These are phyloP conservation scores for Napeogenes inachia DNA, from an alignment of 2,888 invertebrate species.

Conservation along the genomic window DNA sequence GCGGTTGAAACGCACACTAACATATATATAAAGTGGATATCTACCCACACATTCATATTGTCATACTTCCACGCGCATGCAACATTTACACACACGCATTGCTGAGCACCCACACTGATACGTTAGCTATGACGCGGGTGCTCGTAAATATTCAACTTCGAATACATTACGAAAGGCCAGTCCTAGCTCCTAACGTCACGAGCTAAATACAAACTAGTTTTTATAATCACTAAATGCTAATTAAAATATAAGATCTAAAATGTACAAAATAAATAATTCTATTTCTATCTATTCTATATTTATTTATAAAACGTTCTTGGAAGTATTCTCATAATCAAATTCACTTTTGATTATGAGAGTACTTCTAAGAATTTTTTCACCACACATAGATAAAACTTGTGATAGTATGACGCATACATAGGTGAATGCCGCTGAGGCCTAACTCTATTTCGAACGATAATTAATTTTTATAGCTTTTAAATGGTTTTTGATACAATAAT, in stretches of 20 bases:
- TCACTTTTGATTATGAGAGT: too few species aligned
- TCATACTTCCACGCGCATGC: too few species aligned
- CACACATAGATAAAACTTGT: too few species aligned
- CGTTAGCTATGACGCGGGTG: constrained; percentile 6
- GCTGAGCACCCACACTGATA: background rate
- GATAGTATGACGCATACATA: too few species aligned
- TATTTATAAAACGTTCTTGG: too few species aligned
- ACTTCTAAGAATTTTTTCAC: too few species aligned
- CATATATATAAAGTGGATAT: constrained; percentile 15
- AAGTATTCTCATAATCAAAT: too few species aligned
- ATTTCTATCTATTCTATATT: too few species aligned
- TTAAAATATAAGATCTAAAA: too few species aligned
- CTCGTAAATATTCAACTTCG: constrained; percentile 10
- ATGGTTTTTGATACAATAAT: background rate
- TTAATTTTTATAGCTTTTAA: background rate
- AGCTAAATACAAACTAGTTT: too few species aligned
- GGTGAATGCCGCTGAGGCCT: background rate
- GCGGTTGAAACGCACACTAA: constrained; percentile 34
- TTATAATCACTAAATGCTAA: too few species aligned
- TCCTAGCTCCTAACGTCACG: constrained; percentile 1
- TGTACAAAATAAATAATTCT: too few species aligned
- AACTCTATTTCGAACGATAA: background rate
- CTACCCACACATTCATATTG: background rate
- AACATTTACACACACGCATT: background rate
- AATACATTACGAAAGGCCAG: constrained; percentile 18